Percentiles rank a stretch among this genome's conserved stretches.
Conservation (phyloP, 2,113 vertebrate species). For the Nerophis lumbriciformis region DNA sequence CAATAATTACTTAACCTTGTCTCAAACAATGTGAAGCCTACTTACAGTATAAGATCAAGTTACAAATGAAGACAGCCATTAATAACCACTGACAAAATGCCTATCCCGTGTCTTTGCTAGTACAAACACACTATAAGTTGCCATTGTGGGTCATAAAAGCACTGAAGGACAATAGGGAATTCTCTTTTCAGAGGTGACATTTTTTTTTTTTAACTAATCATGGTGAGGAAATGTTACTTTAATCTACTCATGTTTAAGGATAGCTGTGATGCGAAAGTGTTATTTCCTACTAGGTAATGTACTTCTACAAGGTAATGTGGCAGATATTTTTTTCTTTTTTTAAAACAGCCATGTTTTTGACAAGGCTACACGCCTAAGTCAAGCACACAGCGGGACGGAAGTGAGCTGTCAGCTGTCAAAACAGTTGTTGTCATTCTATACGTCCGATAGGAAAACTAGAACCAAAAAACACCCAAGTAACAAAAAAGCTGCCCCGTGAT, state of each 20-base stretch:
- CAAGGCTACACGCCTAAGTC: conserved; percentile 24
- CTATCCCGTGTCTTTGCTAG: not conserved
- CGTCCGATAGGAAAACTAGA: conserved; percentile 4
- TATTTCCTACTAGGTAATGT: conserved; percentile 18
- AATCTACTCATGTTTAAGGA: not conserved
- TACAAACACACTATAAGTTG: not conserved
- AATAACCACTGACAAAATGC: not conserved
- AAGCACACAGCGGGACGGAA: conserved; percentile 32
- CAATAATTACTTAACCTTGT: not conserved
- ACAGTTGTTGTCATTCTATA: conserved; percentile 42
- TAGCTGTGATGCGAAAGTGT: not conserved
- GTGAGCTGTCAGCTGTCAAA: conserved; percentile 69
- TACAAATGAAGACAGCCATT: not conserved
- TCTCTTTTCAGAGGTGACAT: not conserved
- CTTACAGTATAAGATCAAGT: not conserved
- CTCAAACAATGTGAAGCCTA: not conserved
- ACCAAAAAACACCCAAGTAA: conserved; percentile 6
- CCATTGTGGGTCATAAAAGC: not conserved
- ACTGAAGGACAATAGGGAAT: not conserved
- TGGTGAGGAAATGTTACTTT: not conserved
- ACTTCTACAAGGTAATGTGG: conserved; percentile 9
- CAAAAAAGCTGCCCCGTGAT: not conserved
- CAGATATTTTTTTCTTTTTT: conserved; percentile 5
- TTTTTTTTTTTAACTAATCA: too few species aligned
- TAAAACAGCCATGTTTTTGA: conserved; percentile 31